A percentile compares a stretch with the other conserved stretches of the same genome.
These are phyloP conservation scores for Grammomys surdaster DNA, from an alignment of 2,113 vertebrate species.

Conservation along the genomic window DNA sequence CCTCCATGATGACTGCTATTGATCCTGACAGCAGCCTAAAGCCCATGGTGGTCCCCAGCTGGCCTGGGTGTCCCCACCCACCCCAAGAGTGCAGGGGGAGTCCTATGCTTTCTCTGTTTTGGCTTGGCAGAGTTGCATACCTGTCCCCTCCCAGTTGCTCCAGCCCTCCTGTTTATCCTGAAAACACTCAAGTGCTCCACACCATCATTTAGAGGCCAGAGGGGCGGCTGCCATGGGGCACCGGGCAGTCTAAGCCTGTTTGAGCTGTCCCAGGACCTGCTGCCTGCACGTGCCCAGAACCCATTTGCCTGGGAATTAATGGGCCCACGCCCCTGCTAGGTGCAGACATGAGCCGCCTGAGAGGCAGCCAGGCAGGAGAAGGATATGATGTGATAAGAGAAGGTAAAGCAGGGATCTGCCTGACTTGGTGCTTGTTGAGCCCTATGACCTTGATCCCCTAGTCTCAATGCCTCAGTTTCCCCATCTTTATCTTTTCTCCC, in stretches of 20 bases:
- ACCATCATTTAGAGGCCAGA: constrained; percentile 86
- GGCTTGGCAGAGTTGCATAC: constrained; percentile 80
- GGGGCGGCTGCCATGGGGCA: constrained; percentile 81
- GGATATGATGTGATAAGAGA: not conserved
- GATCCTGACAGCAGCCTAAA: constrained; percentile 76
- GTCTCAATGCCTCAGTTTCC: constrained; percentile 20
- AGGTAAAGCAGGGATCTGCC: not conserved
- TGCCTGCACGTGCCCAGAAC: constrained; percentile 85
- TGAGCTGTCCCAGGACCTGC: constrained; percentile 86
- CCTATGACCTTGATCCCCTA: constrained; percentile 62
- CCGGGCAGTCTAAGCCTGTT: constrained; percentile 88
- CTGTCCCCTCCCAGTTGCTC: constrained; percentile 76
- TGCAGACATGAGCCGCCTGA: constrained; percentile 64
- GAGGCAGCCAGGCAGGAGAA: constrained; percentile 51
- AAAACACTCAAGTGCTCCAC: constrained; percentile 88
- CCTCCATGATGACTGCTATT: constrained; percentile 76
- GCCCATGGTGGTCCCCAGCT: constrained; percentile 48
- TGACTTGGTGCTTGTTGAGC: not conserved
- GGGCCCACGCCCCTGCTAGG: constrained; percentile 77
- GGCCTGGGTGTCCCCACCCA: not conserved
- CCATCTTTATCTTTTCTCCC: not conserved
- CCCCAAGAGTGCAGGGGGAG: constrained; percentile 68
- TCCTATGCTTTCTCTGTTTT: constrained; percentile 84
- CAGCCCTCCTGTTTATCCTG: constrained; percentile 87
- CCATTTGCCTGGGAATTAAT: constrained; percentile 88